phyloP scores from a whole-genome alignment of 2,888 invertebrate genomes.

The Ectropis crepuscularia region DNA sequence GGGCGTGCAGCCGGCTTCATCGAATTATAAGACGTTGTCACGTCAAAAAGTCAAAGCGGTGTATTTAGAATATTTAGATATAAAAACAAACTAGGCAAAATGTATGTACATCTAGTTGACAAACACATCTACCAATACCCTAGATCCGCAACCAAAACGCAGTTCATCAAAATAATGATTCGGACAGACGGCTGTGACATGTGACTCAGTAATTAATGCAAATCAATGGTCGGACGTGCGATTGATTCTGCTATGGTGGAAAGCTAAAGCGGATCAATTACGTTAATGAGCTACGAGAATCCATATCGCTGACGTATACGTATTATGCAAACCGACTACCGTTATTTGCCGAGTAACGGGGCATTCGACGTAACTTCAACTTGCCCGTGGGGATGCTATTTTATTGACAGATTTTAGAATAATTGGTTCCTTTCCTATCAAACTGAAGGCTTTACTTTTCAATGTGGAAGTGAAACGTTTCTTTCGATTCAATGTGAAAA shows the following conservation, averaged over 20 bases:
- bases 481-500: too few species aligned
- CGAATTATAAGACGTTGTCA: too few species aligned
- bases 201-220: constrained; percentile 80
- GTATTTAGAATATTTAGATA: too few species aligned
- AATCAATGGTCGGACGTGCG: constrained; percentile 78
- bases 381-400: constrained; percentile 13
- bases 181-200: constrained; percentile 72
- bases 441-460: neutral
- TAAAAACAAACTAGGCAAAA: neutral
- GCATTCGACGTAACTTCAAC: constrained; percentile 16
- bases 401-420: constrained; percentile 13
- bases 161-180: constrained; percentile 76
- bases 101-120: neutral
- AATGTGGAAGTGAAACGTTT: too few species aligned
- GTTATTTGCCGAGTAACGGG: constrained; percentile 18
- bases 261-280: constrained; percentile 83
- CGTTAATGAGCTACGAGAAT: constrained; percentile 79
- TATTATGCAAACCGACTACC: constrained; percentile 33
- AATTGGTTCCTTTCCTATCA: constrained; percentile 3
- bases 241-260: constrained; percentile 59
- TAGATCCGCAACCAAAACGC: constrained; percentile 44
- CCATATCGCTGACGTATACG: constrained; percentile 53
- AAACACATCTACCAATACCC: constrained; percentile 26
- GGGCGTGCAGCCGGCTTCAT: too few species aligned
- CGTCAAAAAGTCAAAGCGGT: too few species aligned